Percentiles rank a stretch among this genome's conserved stretches.
Evolutionary conservation across 2,888 invertebrate species (phyloP).

Genomic region (Anarsia innoxiella): DNA sequence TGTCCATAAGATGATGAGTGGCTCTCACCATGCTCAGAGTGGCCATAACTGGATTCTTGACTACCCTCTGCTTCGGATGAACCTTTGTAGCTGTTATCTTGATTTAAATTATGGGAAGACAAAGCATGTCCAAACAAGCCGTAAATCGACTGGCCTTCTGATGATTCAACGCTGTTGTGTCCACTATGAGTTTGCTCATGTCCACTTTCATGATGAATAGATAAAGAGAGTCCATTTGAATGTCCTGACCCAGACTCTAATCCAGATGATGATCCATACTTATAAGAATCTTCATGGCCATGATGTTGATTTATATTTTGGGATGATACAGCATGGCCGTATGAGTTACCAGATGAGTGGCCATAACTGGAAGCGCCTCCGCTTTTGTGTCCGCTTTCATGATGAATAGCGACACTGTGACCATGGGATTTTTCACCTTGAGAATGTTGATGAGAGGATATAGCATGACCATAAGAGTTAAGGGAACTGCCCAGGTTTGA

Average conservation of each 20-base stretch:
- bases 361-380: not conserved
- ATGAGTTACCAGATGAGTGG: not conserved
- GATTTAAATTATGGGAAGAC: not conserved
- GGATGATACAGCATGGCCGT: not conserved
- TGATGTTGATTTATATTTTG: not conserved
- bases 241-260: slow-evolving; percentile 1
- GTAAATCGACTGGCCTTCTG: not conserved
- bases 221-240: slow-evolving; percentile 5
- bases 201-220: slow-evolving; percentile 4
- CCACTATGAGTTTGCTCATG: not conserved
- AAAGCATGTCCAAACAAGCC: not conserved
- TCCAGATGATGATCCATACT: not conserved
- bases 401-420: slow-evolving; percentile 2
- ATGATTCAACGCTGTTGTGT: not conserved
- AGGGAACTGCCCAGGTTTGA: too few relatives aligned
- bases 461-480: not conserved
- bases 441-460: slow-evolving; percentile 18
- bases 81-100: not conserved
- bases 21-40: too few relatives aligned
- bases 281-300: slow-evolving; percentile 1
- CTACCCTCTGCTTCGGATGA: not conserved
- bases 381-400: slow-evolving; percentile 20
- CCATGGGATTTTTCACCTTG: slow-evolving; percentile 18
- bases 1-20: too few relatives aligned
- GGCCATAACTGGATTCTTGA: too few relatives aligned